Percentiles rank a stretch among this genome's conserved stretches.
These are phyloP conservation scores for Melieria omissa DNA, from an alignment of 2,888 invertebrate genomes.

Conservation along the genomic window DNA sequence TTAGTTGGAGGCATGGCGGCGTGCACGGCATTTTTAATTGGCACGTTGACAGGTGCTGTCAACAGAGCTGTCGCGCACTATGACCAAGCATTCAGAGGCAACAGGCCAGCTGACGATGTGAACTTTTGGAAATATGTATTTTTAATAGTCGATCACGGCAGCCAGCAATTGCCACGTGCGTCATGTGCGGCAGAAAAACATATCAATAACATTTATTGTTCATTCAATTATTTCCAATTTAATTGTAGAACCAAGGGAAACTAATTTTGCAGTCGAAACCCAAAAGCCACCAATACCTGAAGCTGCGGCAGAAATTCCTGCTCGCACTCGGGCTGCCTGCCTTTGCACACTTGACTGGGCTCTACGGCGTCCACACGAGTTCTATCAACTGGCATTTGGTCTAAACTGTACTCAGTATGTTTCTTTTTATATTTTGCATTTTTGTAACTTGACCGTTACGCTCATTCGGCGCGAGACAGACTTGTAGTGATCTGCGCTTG, in stretches of 20 bases:
- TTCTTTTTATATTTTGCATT: neutral
- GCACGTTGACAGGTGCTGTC: neutral
- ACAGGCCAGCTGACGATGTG: neutral
- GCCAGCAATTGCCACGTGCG: neutral
- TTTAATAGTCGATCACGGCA: conserved; percentile 9
- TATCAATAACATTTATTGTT: conserved; percentile 20
- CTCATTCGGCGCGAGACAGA: conserved; percentile 8
- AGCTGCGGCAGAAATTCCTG: too few species aligned
- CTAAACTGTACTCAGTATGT: too few species aligned
- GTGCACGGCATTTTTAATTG: conserved; percentile 14
- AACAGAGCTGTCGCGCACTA: neutral
- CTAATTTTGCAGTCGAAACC: too few species aligned
- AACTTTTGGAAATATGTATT: conserved; percentile 18
- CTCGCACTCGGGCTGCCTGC: too few species aligned
- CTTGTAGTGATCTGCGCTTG: conserved; percentile 44
- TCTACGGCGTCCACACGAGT: too few species aligned
- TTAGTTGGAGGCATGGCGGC: neutral
- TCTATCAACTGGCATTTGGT: too few species aligned
- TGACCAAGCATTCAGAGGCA: too few species aligned
- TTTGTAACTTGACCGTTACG: neutral
- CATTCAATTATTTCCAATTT: conserved; percentile 22
- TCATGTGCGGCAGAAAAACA: neutral
- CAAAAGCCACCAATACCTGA: too few species aligned
- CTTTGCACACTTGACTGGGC: too few species aligned
- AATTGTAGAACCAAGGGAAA: neutral